phyloP scores from a whole-genome alignment of 2,888 invertebrate genomes.

The Hanleya hanleyi region DNA sequence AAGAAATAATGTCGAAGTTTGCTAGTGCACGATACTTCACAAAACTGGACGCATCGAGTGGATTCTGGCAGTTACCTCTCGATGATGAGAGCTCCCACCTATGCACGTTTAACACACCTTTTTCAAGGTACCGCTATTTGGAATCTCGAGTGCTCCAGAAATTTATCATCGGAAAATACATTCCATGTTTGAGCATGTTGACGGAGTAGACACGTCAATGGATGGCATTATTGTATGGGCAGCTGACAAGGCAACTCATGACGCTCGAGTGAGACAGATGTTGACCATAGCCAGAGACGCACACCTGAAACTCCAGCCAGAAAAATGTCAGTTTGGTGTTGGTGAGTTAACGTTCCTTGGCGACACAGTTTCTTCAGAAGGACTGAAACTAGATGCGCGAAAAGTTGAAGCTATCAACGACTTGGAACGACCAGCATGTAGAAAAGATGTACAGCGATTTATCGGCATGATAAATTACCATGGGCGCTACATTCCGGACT shows the following conservation, averaged over 20 bases:
- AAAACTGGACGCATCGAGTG: conserved; percentile 38
- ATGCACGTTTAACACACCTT: conserved; percentile 38
- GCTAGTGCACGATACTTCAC: conserved; percentile 29
- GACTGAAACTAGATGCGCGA: conserved; percentile 41
- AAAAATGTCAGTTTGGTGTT: conserved; percentile 4
- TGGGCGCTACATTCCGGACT: conserved; percentile 11
- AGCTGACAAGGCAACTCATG: conserved; percentile 5
- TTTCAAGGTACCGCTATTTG: conserved; percentile 28
- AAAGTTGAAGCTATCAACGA: conserved; percentile 32
- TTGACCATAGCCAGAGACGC: conserved; percentile 2
- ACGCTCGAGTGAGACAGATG: conserved; percentile 5
- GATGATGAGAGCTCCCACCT: conserved; percentile 19
- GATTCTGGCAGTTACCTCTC: conserved; percentile 39
- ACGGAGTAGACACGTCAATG: conserved; percentile 11
- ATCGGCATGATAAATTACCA: conserved; percentile 22
- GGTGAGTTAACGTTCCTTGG: too few relatives aligned
- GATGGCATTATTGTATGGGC: conserved; percentile 13
- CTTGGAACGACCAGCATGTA: background rate
- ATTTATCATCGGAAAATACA: too few relatives aligned
- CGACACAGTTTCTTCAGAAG: conserved; percentile 23
- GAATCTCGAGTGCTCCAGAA: too few relatives aligned
- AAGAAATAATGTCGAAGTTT: conserved; percentile 39
- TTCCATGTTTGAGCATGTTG: too few relatives aligned
- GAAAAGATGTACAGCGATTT: conserved; percentile 19
- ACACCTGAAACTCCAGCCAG: conserved; percentile 16